Percentiles rank a stretch among this genome's conserved stretches.
These are phyloP conservation scores for Cynodonichthys magdalenae DNA, from an alignment of 2,797 vertebrate species.

Conservation along the genomic window DNA sequence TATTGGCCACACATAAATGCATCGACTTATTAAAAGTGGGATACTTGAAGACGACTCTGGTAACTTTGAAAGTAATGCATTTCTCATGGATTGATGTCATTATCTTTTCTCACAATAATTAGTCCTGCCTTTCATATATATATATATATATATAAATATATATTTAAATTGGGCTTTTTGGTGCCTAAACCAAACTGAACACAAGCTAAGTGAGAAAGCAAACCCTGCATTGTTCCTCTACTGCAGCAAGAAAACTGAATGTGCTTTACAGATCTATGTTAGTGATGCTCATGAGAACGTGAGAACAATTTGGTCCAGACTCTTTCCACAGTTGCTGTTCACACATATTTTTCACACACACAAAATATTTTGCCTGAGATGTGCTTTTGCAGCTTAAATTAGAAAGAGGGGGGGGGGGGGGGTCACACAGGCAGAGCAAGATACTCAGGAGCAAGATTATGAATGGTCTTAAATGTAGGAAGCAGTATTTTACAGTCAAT, in stretches of 20 bases:
- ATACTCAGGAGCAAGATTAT: background rate
- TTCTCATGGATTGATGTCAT: background rate
- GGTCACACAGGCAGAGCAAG: background rate
- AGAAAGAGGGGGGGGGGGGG: background rate
- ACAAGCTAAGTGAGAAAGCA: background rate
- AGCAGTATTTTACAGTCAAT: background rate
- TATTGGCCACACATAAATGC: background rate
- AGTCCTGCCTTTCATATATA: background rate
- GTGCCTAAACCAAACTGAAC: background rate
- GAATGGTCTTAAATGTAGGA: too few species aligned
- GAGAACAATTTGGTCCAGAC: background rate
- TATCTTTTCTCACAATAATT: too few species aligned
- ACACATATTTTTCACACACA: background rate
- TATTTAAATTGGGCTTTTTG: background rate
- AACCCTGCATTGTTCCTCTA: background rate
- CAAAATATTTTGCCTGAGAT: background rate
- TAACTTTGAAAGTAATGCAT: background rate
- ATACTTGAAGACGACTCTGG: background rate
- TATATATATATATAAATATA: too few species aligned
- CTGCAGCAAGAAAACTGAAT: background rate
- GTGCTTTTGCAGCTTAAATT: background rate
- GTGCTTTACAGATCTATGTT: background rate
- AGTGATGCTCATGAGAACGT: background rate
- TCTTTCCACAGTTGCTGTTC: background rate
- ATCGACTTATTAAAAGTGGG: background rate